A percentile compares a stretch with the other conserved stretches of the same genome.
phyloP scores from a whole-genome alignment of 2,888 invertebrate species.

The Parochlus steinenii region DNA sequence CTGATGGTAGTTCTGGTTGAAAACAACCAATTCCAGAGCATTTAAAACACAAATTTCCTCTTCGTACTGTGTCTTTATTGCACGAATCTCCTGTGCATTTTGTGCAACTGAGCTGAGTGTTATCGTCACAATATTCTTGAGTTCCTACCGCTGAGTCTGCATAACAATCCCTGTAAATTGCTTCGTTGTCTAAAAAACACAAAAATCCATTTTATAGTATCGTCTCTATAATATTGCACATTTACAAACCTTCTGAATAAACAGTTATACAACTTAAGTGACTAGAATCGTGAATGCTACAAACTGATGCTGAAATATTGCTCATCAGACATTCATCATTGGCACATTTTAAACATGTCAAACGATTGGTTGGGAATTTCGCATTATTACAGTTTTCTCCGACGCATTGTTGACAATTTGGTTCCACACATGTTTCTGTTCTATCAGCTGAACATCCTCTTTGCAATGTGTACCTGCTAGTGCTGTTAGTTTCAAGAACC shows the following conservation, averaged over 20 bases:
- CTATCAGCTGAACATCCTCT: slow-evolving; percentile 5
- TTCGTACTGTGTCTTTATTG: background rate
- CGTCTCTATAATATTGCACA: no score
- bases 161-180: slow-evolving; percentile 2
- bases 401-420: background rate
- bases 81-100: slow-evolving; percentile 4
- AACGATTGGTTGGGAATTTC: background rate
- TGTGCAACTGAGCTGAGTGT: background rate
- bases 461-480: slow-evolving; percentile 1
- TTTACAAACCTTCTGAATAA: slow-evolving; percentile 2
- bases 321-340: background rate
- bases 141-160: background rate
- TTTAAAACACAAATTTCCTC: slow-evolving; percentile 6
- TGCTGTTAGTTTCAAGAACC: background rate
- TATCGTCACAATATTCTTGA: background rate
- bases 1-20: background rate
- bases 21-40: slow-evolving; percentile 6
- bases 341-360: slow-evolving; percentile 1
- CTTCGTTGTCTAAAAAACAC: slow-evolving; percentile 3
- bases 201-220: no score
- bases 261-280: slow-evolving; percentile 1
- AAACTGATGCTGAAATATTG: background rate
- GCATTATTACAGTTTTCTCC: slow-evolving; percentile 5
- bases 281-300: background rate
- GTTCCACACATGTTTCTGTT: background rate